Conservation (phyloP, 2,113 vertebrate genomes). For the Oncorhynchus tshawytscha region DNA sequence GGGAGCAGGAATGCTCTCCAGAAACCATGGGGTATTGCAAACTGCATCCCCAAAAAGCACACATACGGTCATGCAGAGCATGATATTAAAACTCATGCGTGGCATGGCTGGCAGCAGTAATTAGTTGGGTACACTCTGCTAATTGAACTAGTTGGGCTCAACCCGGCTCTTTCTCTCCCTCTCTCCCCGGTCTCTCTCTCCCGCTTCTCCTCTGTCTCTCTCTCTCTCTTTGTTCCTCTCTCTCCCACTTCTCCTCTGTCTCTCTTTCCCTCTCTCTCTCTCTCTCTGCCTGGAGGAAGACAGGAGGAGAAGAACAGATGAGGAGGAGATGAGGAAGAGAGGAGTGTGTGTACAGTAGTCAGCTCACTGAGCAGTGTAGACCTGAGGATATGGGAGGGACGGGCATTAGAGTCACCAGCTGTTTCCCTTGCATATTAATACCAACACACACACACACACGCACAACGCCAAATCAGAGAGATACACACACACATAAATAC, state of each 20-base stretch:
- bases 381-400: constrained; percentile 29
- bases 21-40: constrained; percentile 57
- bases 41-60: constrained; percentile 49
- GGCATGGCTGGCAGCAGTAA: constrained; percentile 65
- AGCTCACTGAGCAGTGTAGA: constrained; percentile 47
- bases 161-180: constrained; percentile 37
- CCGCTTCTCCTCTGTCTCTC: not conserved
- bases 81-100: constrained; percentile 48
- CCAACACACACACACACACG: constrained; percentile 5
- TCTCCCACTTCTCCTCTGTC: constrained; percentile 9
- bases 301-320: constrained; percentile 5
- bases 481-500: constrained; percentile 42
- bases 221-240: constrained; percentile 24
- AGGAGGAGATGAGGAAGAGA: constrained; percentile 12
- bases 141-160: constrained; percentile 68
- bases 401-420: constrained; percentile 62
- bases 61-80: constrained; percentile 16
- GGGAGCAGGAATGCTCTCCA: constrained; percentile 46
- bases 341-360: constrained; percentile 18
- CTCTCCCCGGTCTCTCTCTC: constrained; percentile 25
- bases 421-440: constrained; percentile 65
- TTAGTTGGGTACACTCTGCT: constrained; percentile 72
- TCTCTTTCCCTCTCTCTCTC: constrained; percentile 7
- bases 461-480: not conserved
- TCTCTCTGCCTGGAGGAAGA: constrained; percentile 42